These are phyloP conservation scores for Cephus runcator DNA, from an alignment of 2,888 invertebrate genomes.

Conservation along the genomic window DNA sequence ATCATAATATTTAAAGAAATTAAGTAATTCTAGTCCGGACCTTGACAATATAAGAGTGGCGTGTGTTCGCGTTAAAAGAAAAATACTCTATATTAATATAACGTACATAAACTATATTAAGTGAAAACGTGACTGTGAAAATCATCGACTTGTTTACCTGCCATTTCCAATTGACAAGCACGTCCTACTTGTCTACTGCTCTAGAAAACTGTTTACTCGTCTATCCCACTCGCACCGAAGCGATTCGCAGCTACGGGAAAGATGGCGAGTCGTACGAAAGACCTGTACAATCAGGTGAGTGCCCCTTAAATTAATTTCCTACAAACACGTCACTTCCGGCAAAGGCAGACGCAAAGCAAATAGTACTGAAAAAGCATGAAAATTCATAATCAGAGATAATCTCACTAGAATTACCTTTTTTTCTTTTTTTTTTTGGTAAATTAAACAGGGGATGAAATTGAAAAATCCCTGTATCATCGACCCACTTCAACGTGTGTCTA, in stretches of 20 bases:
- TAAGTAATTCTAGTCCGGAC: background rate
- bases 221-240: background rate
- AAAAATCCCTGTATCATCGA: no score
- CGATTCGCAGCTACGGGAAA: background rate
- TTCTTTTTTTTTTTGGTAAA: no score
- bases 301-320: background rate
- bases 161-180: background rate
- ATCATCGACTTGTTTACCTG: background rate
- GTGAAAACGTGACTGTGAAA: background rate
- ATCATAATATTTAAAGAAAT: slow-evolving; percentile 5
- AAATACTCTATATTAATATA: background rate
- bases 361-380: background rate
- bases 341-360: background rate
- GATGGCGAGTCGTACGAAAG: slow-evolving; percentile 53
- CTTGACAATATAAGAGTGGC: background rate
- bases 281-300: slow-evolving; percentile 47
- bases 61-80: background rate
- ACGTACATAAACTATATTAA: background rate
- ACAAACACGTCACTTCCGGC: background rate
- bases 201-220: background rate
- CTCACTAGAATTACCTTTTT: no score
- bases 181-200: background rate
- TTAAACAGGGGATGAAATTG: no score
- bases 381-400: no score
- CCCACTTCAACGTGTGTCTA: rapidly evolving